Percentiles rank a stretch among this genome's conserved stretches.
Conservation (phyloP, 2,797 vertebrate species). For the Helostoma temminkii region DNA sequence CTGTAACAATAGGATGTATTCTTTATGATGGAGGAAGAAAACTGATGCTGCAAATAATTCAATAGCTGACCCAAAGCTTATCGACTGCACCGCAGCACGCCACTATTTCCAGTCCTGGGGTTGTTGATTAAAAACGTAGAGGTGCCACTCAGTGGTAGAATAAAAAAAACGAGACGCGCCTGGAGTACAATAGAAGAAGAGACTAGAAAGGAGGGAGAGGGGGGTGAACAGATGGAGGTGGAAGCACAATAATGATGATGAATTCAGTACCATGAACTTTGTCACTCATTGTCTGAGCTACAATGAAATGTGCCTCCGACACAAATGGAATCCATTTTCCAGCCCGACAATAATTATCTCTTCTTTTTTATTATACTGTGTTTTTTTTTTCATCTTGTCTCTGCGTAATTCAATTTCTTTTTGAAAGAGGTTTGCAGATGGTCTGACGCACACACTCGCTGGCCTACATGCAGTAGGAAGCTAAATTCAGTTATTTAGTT, state of each 20-base stretch:
- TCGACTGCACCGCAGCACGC: conserved; percentile 14
- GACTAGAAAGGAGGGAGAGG: neutral
- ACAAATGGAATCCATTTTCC: conserved; percentile 56
- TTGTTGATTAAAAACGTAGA: conserved; percentile 58
- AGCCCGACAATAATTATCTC: conserved; percentile 39
- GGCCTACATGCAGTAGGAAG: neutral
- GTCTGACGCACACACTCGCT: neutral
- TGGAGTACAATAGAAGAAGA: conserved; percentile 27
- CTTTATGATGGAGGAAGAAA: conserved; percentile 34
- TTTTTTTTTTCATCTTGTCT: neutral
- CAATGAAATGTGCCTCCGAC: conserved; percentile 52
- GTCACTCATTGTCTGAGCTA: conserved; percentile 55
- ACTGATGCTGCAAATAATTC: conserved; percentile 43
- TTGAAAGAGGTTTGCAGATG: neutral
- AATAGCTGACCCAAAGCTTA: conserved; percentile 30
- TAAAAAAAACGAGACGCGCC: conserved; percentile 12
- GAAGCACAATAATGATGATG: conserved; percentile 50
- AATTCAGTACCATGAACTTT: conserved; percentile 43
- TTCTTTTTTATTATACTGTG: conserved; percentile 37
- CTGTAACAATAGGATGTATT: conserved; percentile 38
- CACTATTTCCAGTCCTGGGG: conserved; percentile 47
- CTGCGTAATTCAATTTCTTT: conserved; percentile 18
- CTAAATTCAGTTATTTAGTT: conserved; percentile 1
- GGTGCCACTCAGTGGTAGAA: conserved; percentile 47
- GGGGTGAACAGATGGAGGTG: conserved; percentile 27